Percentiles rank a stretch among this genome's conserved stretches.
Evolutionary conservation across 2,888 invertebrate genomes (phyloP).

Genomic region (Noctua janthe): DNA sequence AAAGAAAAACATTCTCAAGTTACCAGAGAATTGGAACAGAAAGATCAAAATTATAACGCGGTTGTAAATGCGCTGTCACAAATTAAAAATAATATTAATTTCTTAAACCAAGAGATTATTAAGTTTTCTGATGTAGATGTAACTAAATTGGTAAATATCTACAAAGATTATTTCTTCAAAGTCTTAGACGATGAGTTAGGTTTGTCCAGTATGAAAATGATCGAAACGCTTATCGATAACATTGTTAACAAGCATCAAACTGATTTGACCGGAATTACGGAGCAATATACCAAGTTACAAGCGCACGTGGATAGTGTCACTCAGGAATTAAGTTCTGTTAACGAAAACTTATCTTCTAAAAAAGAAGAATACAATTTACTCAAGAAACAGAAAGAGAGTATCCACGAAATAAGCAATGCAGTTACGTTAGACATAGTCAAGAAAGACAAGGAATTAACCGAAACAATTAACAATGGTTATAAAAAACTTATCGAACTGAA

Average conservation of each 20-base stretch:
- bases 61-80: conserved; percentile 70
- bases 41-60: conserved; percentile 69
- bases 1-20: conserved; percentile 69
- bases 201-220: conserved; percentile 71
- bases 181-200: conserved; percentile 78
- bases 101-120: conserved; percentile 66
- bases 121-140: conserved; percentile 57
- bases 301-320: conserved; percentile 71
- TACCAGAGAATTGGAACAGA: conserved; percentile 73
- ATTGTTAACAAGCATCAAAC: conserved; percentile 73
- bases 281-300: conserved; percentile 73
- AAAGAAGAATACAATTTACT: conserved; percentile 80
- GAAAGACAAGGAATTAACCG: conserved; percentile 78
- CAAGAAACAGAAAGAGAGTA: conserved; percentile 78
- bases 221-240: conserved; percentile 74
- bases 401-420: conserved; percentile 82
- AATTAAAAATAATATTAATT: conserved; percentile 73
- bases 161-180: conserved; percentile 77
- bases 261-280: conserved; percentile 70
- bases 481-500: conserved; percentile 74
- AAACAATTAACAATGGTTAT: conserved; percentile 73
- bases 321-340: conserved; percentile 73
- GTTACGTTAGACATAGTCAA: conserved; percentile 82
- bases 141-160: conserved; percentile 65
- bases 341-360: conserved; percentile 75